Base-by-base conservation (phyloP, 2,888 invertebrate genomes). In the Bunonema sp. region DNA sequence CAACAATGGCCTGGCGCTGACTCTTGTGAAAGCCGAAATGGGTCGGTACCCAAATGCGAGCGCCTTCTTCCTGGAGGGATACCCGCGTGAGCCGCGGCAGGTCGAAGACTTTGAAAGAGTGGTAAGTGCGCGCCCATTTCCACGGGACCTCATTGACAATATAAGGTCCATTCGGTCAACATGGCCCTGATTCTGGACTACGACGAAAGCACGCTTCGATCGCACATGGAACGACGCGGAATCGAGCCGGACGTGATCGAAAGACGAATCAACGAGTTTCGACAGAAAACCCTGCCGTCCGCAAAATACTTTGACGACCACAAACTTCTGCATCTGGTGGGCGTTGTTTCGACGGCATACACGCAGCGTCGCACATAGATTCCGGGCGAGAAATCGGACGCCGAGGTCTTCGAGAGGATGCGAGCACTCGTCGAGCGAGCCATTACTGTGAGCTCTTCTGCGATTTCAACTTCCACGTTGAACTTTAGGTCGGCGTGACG, bases 251-350 rank as follows among this genome's bases (percentile, higher is more conserved):
- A 57, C 19, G 56, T 64, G 19, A 51, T 61, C 33, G 49, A 50
- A 21, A 36, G 47, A 26, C 34, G 58, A 2, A 45, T 58, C 29
- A 39, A 49, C 18, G 67, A 68, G 37, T 68, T 66, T 56, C 67
- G 63, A 41, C 53, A 57, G 46, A 68, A 69, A 39, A 69, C 68
- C 4, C 47, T 68, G 24, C 68, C 68, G 2, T 61, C 60, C 5
- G 68, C 68, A 10, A 69, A 69, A 39, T 67, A 66, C 47, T 68
- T 67, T 35, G 68, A 68, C 41, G 68, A 68, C 38, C 62, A 64
- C 32, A 52, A 59, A 36, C 41, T 68, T 22, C 53, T 67, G 21
- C 64, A 68, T 43, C 42, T 67, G 50, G 65, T 65, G 30, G 8
- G 39, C 34, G 28, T 37, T 18, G 7, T 18, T n/a, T n/a, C n/a